phyloP scores from a whole-genome alignment of 2,888 invertebrate species.

The Suillia variegata region DNA sequence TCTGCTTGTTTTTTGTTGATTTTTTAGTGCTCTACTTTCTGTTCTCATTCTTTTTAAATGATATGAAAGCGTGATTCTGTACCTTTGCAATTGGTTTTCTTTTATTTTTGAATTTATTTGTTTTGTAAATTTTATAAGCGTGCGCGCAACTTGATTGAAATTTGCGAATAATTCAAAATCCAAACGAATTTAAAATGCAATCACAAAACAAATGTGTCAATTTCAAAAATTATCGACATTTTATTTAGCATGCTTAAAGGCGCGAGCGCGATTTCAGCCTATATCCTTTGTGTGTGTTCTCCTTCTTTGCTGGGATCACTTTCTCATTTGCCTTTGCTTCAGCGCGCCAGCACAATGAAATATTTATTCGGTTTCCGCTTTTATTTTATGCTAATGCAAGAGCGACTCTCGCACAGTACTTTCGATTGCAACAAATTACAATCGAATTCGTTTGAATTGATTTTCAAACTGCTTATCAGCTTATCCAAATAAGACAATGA shows the following conservation, averaged over 20 bases:
- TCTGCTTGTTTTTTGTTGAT: neutral
- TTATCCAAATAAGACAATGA: no score
- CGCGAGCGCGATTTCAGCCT: neutral
- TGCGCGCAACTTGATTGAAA: neutral
- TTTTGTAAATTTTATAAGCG: neutral
- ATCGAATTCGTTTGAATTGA: no score
- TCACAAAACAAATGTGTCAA: neutral
- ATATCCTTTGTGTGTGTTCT: no score
- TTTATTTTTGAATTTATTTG: neutral
- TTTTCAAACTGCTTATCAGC: no score
- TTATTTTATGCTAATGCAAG: neutral
- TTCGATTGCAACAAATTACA: no score
- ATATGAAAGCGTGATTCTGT: neutral
- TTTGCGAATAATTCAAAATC: conserved; percentile 1
- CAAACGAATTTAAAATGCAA: neutral
- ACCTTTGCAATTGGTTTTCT: neutral
- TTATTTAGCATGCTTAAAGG: conserved; percentile 11
- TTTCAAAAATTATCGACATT: conserved; percentile 9
- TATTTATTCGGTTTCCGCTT: conserved; percentile 1
- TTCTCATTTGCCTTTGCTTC: no score
- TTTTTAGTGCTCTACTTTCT: neutral
- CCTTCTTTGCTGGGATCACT: neutral
- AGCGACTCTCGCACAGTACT: neutral
- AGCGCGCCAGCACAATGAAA: neutral
- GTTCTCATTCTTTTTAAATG: neutral